A percentile compares a stretch with the other conserved stretches of the same genome.
phyloP scores from a whole-genome alignment of 2,113 vertebrate genomes.

The Ondatra zibethicus region DNA sequence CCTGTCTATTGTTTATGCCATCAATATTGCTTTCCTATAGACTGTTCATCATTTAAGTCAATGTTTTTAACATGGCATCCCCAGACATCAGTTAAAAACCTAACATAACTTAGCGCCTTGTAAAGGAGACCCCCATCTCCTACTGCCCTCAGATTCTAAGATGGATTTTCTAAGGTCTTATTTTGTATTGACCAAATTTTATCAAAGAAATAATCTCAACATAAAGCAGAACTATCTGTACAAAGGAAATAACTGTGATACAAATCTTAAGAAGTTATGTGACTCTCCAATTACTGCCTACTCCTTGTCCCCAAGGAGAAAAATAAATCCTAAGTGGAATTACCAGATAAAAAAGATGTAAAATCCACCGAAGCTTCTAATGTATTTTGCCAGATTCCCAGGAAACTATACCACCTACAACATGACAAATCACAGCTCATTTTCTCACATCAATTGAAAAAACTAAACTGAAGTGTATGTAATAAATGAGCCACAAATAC shows the following conservation, averaged over 20 bases:
- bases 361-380: background rate
- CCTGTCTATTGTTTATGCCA: background rate
- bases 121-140: background rate
- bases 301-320: conserved; percentile 19
- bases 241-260: conserved; percentile 8
- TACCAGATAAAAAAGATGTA: conserved; percentile 10
- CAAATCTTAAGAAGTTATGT: background rate
- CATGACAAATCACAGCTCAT: background rate
- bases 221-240: conserved; percentile 17
- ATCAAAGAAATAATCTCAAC: conserved; percentile 51
- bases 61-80: conserved; percentile 20
- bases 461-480: background rate
- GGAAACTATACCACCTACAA: background rate
- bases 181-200: conserved; percentile 4
- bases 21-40: background rate
- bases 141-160: background rate
- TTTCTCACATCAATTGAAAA: background rate
- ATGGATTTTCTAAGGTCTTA: conserved; percentile 1
- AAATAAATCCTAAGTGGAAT: background rate
- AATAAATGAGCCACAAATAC: background rate
- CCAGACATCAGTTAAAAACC: background rate
- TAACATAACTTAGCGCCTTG: background rate
- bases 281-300: background rate
- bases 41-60: background rate
- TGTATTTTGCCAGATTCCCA: background rate